A percentile compares a stretch with the other conserved stretches of the same genome.
Conservation (phyloP, 2,113 vertebrate genomes). For the Sapajus apella region DNA sequence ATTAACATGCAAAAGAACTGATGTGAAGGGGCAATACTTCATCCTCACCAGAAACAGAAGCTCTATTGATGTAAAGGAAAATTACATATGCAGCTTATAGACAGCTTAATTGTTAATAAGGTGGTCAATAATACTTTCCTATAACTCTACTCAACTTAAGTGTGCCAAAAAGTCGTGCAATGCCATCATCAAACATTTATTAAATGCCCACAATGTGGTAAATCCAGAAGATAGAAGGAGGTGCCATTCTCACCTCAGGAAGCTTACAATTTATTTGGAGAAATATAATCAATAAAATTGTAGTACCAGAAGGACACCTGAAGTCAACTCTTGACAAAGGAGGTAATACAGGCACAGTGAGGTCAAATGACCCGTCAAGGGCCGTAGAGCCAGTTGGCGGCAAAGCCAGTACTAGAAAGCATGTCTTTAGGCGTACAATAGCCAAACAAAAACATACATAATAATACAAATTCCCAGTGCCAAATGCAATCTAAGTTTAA, state of each 20-base stretch:
- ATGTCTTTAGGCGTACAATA: not conserved
- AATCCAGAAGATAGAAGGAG: not conserved
- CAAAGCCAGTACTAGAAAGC: not conserved
- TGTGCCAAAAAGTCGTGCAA: slow-evolving; percentile 47
- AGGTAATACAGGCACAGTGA: not conserved
- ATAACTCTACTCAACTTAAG: slow-evolving; percentile 62
- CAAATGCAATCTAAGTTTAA: slow-evolving; percentile 35
- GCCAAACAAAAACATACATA: not conserved
- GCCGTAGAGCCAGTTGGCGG: not conserved
- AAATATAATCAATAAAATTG: not conserved
- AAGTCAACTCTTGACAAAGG: not conserved
- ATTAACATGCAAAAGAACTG: slow-evolving; percentile 83
- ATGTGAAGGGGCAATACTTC: slow-evolving; percentile 81
- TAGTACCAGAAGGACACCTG: not conserved
- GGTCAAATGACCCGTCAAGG: not conserved
- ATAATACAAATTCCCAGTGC: not conserved
- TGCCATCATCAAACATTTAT: slow-evolving; percentile 41
- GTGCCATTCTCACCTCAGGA: slow-evolving; percentile 24
- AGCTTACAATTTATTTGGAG: slow-evolving; percentile 42
- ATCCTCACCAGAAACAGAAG: slow-evolving; percentile 78
- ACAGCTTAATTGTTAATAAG: slow-evolving; percentile 71
- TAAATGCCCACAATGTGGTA: slow-evolving; percentile 33
- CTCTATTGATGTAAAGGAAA: slow-evolving; percentile 81
- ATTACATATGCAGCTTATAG: slow-evolving; percentile 63
- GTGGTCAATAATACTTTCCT: slow-evolving; percentile 67